Evolutionary conservation across 2,797 vertebrate genomes (phyloP), one percentile per base, ranked within the genome.

Genomic region (Remorina albescens): DNA sequence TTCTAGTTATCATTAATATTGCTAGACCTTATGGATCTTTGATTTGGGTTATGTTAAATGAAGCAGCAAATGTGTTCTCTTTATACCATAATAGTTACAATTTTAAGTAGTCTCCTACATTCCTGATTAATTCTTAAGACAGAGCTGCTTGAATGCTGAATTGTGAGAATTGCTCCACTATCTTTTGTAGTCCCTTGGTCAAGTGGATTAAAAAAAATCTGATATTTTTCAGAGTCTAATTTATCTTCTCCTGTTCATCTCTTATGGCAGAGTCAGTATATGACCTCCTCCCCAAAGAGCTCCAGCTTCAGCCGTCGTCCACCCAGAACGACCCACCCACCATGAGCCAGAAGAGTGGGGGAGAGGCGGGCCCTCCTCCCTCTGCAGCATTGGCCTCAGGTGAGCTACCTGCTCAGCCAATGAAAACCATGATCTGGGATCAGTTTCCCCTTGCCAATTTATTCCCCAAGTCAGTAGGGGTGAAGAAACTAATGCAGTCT

Each of bases 201-300:
- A 8, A 74, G 30, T 59, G 19, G 19, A 42, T 69, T n/a, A n/a
- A n/a, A 36, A 63, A 70, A 11, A 57, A 44, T 57, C 25, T 58
- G 1, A 71, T 77, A 34, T 74, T 65, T 81, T 67, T 71, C 26
- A 59, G 32, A 67, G 26, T 56, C 65, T 88, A 74, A 83, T 73
- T 36, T 60, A 12, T 77, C 23, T 65, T 71, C 60, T 85, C 62
- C 50, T 70, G 65, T 71, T 78, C 34, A 25, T 68, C 71, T 60
- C 80, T 76, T 53, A 74, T 83, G 79, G 72, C 91, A 99, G 98
- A 99, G 94, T 99, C 98, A 76, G 98, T 99, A 95, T 99, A 99
- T 99, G 98, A 99, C 95, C 97, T 99, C 95, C 97, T 99, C 94
- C 98, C 98, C 86, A 99, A 99, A 96, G 98, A 99, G 94, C 96